These are phyloP conservation scores for Trematomus bernacchii DNA, from an alignment of 2,797 vertebrate genomes.

Conservation along the genomic window DNA sequence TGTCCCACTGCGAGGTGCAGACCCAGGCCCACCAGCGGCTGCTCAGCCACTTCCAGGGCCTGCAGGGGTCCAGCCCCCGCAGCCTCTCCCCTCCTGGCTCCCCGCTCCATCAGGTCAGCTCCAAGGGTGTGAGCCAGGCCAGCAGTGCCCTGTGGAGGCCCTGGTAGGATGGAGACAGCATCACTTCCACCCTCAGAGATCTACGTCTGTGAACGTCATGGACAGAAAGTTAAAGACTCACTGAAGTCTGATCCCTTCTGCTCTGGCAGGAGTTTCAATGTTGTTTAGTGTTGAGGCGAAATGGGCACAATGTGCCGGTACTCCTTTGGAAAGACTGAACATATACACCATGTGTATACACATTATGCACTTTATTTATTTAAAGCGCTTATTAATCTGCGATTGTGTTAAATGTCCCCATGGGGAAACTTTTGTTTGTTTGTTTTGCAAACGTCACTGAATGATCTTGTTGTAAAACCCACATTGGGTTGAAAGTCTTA, in stretches of 20 bases:
- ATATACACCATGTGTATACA: conserved; percentile 53
- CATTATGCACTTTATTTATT: conserved; percentile 12
- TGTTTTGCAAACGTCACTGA: conserved; percentile 54
- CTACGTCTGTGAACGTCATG: conserved; percentile 75
- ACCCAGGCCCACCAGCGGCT: conserved; percentile 83
- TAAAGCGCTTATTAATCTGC: conserved; percentile 34
- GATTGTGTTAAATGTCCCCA: conserved; percentile 33
- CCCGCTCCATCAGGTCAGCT: conserved; percentile 61
- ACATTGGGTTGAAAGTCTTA: conserved; percentile 58
- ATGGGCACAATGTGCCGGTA: conserved; percentile 45
- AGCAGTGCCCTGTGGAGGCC: conserved; percentile 85
- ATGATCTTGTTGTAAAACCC: conserved; percentile 41
- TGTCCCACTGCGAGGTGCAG: conserved; percentile 83
- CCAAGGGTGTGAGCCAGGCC: conserved; percentile 70
- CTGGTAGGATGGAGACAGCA: conserved; percentile 77
- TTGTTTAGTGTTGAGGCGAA: conserved; percentile 30
- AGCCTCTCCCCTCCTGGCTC: conserved; percentile 66
- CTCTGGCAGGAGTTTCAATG: conserved; percentile 43
- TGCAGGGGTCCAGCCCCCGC: conserved; percentile 65
- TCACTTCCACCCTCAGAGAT: conserved; percentile 40
- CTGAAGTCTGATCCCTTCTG: conserved; percentile 63
- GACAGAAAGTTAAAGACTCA: conserved; percentile 70
- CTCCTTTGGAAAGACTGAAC: conserved; percentile 66
- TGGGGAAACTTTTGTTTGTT: conserved; percentile 44
- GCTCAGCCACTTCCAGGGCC: conserved; percentile 85